A percentile compares a stretch with the other conserved stretches of the same genome.
These are phyloP conservation scores for Acanthosepion lycidas DNA, from an alignment of 2,888 invertebrate species.

Conservation along the genomic window DNA sequence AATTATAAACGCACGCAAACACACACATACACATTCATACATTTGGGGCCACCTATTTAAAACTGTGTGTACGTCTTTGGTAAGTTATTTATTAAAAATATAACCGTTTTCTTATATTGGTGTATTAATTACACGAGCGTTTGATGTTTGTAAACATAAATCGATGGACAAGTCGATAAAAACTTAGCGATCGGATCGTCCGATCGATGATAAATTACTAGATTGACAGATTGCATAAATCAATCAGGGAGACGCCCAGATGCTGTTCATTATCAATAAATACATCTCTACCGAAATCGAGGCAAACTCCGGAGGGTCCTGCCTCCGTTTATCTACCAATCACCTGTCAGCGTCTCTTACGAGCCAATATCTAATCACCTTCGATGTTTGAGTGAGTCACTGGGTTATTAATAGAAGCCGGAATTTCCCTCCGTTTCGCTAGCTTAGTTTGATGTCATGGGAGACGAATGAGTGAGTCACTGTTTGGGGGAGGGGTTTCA, in stretches of 20 bases:
- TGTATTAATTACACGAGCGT: not conserved
- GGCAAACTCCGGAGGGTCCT: not conserved
- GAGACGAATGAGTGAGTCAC: slow-evolving; percentile 12
- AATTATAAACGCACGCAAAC: too few relatives aligned
- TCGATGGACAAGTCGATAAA: not conserved
- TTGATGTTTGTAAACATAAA: not conserved
- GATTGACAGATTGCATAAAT: not conserved
- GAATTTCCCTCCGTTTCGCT: not conserved
- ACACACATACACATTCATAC: too few relatives aligned
- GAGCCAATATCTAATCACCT: not conserved
- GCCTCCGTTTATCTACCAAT: not conserved
- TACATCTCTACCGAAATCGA: not conserved
- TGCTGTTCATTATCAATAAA: not conserved
- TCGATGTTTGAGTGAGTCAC: not conserved
- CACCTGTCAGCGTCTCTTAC: not conserved
- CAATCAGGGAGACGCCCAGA: not conserved
- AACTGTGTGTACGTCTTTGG: too few relatives aligned
- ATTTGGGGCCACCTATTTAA: too few relatives aligned
- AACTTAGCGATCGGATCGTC: too few relatives aligned
- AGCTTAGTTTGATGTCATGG: not conserved
- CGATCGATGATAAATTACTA: not conserved
- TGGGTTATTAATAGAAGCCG: slow-evolving; percentile 8
- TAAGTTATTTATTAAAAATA: too few relatives aligned
- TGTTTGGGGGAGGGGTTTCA: not conserved
- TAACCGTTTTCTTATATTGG: too few relatives aligned